Evolutionary conservation across 2,113 vertebrate species (phyloP).

Genomic region (Hyla sarda): DNA sequence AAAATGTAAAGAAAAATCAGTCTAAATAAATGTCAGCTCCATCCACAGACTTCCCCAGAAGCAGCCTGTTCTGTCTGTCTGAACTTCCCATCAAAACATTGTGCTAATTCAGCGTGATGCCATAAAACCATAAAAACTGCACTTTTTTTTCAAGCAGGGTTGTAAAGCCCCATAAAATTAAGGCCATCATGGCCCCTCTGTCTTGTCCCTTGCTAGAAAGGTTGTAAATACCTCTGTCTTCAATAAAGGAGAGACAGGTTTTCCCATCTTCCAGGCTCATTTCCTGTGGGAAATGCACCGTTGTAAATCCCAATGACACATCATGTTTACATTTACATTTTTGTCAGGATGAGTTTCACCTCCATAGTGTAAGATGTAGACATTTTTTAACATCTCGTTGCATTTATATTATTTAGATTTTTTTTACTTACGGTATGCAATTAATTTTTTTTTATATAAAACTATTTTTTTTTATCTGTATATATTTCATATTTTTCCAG

Average conservation of each 20-base stretch:
- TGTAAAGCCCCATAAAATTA: conserved; percentile 73
- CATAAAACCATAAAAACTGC: conserved; percentile 69
- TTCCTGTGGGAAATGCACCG: conserved; percentile 68
- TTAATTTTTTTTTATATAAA: neutral
- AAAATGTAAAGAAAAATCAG: neutral
- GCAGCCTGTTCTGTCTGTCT: conserved; percentile 49
- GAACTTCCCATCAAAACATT: conserved; percentile 66
- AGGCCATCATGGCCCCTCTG: conserved; percentile 68
- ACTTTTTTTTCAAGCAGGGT: conserved; percentile 60
- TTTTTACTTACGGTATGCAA: neutral
- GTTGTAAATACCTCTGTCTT: conserved; percentile 76
- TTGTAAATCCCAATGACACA: conserved; percentile 66
- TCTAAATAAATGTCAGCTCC: neutral
- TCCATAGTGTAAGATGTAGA: conserved; percentile 9
- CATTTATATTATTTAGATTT: neutral
- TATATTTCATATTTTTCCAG: neutral
- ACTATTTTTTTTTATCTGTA: neutral
- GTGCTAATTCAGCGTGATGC: conserved; percentile 65
- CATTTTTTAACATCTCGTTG: neutral
- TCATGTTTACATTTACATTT: conserved; percentile 62
- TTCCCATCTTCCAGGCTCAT: conserved; percentile 67
- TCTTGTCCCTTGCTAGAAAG: conserved; percentile 67
- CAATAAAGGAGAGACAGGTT: conserved; percentile 69
- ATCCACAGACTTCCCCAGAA: neutral
- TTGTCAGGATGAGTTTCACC: conserved; percentile 15